Evolutionary conservation across 35 echinoderm and acorn worm species (phyloP).

Genomic region (Lytechinus variegatus): DNA sequence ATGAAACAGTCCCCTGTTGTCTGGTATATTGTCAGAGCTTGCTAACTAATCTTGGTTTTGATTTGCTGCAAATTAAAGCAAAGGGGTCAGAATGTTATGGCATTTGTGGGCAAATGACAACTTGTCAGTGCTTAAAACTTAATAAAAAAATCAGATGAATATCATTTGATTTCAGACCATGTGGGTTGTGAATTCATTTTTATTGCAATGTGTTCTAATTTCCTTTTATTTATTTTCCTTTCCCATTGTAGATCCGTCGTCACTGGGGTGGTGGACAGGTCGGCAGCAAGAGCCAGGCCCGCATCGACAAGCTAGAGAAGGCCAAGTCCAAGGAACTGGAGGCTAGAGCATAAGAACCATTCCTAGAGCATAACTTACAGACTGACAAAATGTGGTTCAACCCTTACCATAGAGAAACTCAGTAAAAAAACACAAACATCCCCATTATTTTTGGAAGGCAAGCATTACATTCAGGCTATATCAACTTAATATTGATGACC

Average conservation of each 20-base stretch:
- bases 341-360: conserved; percentile 50
- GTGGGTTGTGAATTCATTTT: no score
- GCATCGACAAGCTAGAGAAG: conserved; percentile 85
- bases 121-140: no score
- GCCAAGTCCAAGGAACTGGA: conserved; percentile 91
- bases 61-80: neutral
- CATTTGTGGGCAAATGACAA: no score
- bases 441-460: neutral
- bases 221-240: neutral
- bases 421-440: neutral
- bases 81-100: no score
- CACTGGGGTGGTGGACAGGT: conserved; percentile 98
- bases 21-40: neutral
- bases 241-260: conserved; percentile 84
- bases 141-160: no score
- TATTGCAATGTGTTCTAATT: no score
- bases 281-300: conserved; percentile 88
- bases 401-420: neutral
- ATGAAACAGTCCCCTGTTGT: no score
- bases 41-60: neutral
- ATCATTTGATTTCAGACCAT: no score
- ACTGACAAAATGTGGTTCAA: neutral
- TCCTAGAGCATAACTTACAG: neutral
- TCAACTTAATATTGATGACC: neutral
- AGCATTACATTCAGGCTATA: neutral